Conservation (phyloP, 2,113 vertebrate species). For the Origma solitaria region DNA sequence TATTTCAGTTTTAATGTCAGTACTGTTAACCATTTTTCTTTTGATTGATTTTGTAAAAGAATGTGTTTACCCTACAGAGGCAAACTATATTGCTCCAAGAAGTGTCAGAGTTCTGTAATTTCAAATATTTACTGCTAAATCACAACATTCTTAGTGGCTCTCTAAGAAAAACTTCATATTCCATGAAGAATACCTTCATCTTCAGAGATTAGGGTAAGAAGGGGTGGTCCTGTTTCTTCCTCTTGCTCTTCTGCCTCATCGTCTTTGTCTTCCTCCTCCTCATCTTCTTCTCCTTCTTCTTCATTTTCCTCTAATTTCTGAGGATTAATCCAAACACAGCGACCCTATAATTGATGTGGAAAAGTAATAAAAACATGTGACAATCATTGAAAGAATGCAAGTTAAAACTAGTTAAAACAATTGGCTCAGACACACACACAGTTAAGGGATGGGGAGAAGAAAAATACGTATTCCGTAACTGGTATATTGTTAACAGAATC, state of each 20-base stretch:
- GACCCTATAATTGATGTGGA: slow-evolving; percentile 74
- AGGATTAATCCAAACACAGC: slow-evolving; percentile 88
- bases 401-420: background rate
- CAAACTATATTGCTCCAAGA: background rate
- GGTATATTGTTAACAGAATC: background rate
- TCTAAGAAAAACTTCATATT: background rate
- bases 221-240: slow-evolving; percentile 86
- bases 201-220: slow-evolving; percentile 88
- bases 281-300: background rate
- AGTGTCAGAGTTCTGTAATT: background rate
- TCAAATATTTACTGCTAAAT: background rate
- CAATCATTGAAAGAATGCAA: background rate
- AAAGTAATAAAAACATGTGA: background rate
- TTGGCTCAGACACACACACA: background rate
- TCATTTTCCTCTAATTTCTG: slow-evolving; percentile 75
- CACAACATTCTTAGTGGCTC: background rate
- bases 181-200: slow-evolving; percentile 80
- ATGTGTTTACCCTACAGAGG: background rate
- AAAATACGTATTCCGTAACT: background rate
- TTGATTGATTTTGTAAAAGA: background rate
- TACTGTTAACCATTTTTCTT: background rate
- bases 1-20: background rate
- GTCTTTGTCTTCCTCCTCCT: slow-evolving; percentile 74
- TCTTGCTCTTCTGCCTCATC: slow-evolving; percentile 77
- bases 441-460: background rate